Evolutionary conservation across 2,888 invertebrate genomes (phyloP).

Genomic region (Glyphotaelius pellucidus): DNA sequence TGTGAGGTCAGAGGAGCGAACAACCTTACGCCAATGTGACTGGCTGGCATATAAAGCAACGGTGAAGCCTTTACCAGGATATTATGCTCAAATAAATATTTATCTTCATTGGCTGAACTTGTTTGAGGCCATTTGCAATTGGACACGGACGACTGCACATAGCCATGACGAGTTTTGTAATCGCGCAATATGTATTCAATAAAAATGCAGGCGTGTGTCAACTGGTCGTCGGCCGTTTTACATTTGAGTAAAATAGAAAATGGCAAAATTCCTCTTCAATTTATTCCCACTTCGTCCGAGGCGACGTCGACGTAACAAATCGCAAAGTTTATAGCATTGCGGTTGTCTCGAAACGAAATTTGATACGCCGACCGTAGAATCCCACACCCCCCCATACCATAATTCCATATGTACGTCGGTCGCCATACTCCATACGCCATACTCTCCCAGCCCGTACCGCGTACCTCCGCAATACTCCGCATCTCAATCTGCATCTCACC

Average conservation of each 20-base stretch:
- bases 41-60: background rate
- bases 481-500: constrained; percentile 4
- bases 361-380: constrained; percentile 58
- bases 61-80: constrained; percentile 9
- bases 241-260: constrained; percentile 55
- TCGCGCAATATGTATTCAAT: constrained; percentile 58
- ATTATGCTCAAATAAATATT: constrained; percentile 29
- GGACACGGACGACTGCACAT: constrained; percentile 8
- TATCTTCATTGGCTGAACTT: constrained; percentile 35
- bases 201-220: constrained; percentile 55
- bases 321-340: constrained; percentile 63
- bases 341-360: constrained; percentile 64
- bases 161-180: constrained; percentile 51
- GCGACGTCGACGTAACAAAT: constrained; percentile 63
- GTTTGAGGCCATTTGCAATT: constrained; percentile 41
- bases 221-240: constrained; percentile 36
- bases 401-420: background rate
- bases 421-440: background rate
- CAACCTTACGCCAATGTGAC: background rate
- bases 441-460: no score
- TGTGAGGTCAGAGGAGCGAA: background rate
- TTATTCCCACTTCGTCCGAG: constrained; percentile 57
- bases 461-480: background rate
- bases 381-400: constrained; percentile 48
- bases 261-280: constrained; percentile 58